Evolutionary conservation across 2,888 invertebrate species (phyloP), one percentile per base, ranked within the genome.

Genomic region (Latrodectus elegans): DNA sequence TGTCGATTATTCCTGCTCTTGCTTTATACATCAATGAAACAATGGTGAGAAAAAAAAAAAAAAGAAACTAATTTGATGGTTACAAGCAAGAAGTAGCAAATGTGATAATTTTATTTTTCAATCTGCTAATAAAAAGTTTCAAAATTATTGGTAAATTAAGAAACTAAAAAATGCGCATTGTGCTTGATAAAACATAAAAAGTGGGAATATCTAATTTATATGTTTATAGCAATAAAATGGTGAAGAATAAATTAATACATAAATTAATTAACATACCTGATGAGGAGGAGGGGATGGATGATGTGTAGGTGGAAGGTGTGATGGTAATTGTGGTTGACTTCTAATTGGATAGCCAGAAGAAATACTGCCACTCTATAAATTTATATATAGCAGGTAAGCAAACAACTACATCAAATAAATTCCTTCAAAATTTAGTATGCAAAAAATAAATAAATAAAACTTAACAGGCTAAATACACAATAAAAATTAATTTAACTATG

Each of bases 261-360:
- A 68, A n/a, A 22, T 26, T 17, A 9, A 60, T 14, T 8, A 68
- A 12, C 22, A 22, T 84, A 88, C 88, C 75, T 88, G 88, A 71
- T 75, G 65, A 14, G 84, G 88, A 64, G 80, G 51, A 49, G 88
- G 79, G 8, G 74, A 83, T 75, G 53, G 80, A 53, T 82, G 83
- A 12, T 83, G 79, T 10, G 71, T 80, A 22, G 90, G 89, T 72
- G 89, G 89, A 89, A 90, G 91, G 82, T 90, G 91, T 2, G 90
- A 89, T 68, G 91, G 89, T 49, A 91, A 17, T 38, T 78, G 90
- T 1, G 94, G 94, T 88, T 94, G 94, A 83, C 94, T 94, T 89
- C 96, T 94, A 1, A 96, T 95, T 0, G 96, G 96, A 93, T 96
- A 97, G 4, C 96, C 96, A 88, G 96, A 95, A 0, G 96, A 95